Evolutionary conservation across 2,888 invertebrate species (phyloP).

Genomic region (Cephonodes hylas): DNA sequence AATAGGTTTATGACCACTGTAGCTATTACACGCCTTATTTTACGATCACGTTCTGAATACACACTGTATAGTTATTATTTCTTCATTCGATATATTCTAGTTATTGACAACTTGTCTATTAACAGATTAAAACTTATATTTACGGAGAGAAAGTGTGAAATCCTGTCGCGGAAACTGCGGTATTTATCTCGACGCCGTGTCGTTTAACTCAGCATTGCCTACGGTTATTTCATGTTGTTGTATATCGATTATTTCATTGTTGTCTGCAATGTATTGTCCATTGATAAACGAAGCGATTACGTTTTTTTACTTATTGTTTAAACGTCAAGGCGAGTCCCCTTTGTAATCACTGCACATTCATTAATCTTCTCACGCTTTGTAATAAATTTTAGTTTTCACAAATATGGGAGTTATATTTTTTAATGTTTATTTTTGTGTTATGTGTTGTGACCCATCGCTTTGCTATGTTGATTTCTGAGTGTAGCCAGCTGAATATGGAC

Average conservation of each 20-base stretch:
- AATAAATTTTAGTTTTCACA: not conserved
- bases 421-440: not conserved
- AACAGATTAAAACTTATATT: not conserved
- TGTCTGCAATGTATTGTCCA: slow-evolving; percentile 6
- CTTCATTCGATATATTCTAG: not conserved
- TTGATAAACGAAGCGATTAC: not conserved
- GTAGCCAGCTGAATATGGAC: too few species aligned
- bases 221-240: not conserved
- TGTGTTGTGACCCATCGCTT: not conserved
- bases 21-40: too few species aligned
- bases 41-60: too few species aligned
- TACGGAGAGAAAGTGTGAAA: not conserved
- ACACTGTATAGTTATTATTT: too few species aligned
- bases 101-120: not conserved
- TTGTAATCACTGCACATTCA: not conserved
- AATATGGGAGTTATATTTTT: not conserved
- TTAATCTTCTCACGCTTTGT: slow-evolving; percentile 1
- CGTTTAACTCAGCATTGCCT: not conserved
- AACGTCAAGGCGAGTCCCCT: not conserved
- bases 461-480: too few species aligned
- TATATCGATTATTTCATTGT: slow-evolving; percentile 1
- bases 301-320: slow-evolving; percentile 3
- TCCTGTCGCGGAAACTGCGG: not conserved
- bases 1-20: too few species aligned
- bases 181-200: not conserved